Evolutionary conservation across 2,113 vertebrate genomes (phyloP).

Genomic region (Trochalopteron elliotii): DNA sequence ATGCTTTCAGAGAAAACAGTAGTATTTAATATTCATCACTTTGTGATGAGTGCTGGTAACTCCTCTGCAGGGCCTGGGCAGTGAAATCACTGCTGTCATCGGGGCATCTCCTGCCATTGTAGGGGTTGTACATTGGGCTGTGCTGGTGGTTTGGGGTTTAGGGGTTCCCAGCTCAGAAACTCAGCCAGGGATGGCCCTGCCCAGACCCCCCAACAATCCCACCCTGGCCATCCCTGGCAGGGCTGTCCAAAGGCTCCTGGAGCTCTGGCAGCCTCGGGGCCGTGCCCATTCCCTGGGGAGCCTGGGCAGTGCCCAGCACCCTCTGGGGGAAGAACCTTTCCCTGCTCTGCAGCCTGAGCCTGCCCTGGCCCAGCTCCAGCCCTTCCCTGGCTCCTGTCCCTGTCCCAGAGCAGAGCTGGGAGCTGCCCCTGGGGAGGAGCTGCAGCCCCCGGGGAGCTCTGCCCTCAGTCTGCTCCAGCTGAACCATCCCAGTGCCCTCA

Average conservation of each 20-base stretch:
- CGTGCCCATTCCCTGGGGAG: not conserved
- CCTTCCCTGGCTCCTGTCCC: no score
- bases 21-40: not conserved
- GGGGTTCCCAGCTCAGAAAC: not conserved
- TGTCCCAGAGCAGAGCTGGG: no score
- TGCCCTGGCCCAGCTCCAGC: not conserved
- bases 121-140: not conserved
- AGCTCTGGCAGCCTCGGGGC: not conserved
- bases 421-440: no score
- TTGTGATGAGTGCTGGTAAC: not conserved
- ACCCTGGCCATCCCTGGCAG: not conserved
- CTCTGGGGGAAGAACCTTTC: not conserved
- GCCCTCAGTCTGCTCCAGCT: no score
- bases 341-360: not conserved
- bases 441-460: no score
- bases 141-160: not conserved
- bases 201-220: not conserved
- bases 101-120: not conserved
- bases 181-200: not conserved
- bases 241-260: not conserved
- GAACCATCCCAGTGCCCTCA: not conserved
- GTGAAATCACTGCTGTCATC: not conserved
- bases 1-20: not conserved
- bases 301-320: not conserved
- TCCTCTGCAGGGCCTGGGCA: not conserved